phyloP scores from a whole-genome alignment of 1,140 invertebrate species.

The Plodia interpunctella region DNA sequence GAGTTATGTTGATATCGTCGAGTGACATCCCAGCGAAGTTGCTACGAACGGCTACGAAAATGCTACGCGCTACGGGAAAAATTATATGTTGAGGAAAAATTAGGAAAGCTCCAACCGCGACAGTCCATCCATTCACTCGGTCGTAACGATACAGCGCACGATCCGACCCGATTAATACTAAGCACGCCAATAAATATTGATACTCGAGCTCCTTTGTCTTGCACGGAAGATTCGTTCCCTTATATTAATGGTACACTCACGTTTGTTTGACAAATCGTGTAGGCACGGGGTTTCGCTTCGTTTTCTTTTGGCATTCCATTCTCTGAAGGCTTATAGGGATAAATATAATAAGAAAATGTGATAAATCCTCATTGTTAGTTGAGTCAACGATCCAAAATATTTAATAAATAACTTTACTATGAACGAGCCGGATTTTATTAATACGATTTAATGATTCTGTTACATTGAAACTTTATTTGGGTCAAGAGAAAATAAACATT shows the following conservation, averaged over 20 bases:
- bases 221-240: slow-evolving; percentile 58
- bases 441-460: not conserved
- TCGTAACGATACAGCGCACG: slow-evolving; percentile 57
- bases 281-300: slow-evolving; percentile 17
- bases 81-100: slow-evolving; percentile 47
- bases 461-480: not conserved
- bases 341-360: not conserved
- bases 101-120: slow-evolving; percentile 47
- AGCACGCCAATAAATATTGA: slow-evolving; percentile 74
- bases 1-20: slow-evolving; percentile 20
- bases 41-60: slow-evolving; percentile 32
- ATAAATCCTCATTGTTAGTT: not conserved
- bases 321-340: slow-evolving; percentile 1
- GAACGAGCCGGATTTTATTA: not conserved
- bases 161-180: slow-evolving; percentile 69
- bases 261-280: slow-evolving; percentile 53
- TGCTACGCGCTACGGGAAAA: slow-evolving; percentile 32
- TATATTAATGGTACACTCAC: slow-evolving; percentile 66
- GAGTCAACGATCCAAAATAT: not conserved
- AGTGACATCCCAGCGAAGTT: slow-evolving; percentile 24
- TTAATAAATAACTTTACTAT: not conserved
- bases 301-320: slow-evolving; percentile 22
- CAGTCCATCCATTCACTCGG: slow-evolving; percentile 53
- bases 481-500: not conserved
- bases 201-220: slow-evolving; percentile 68